Percentiles rank a stretch among this genome's conserved stretches.
Evolutionary conservation across 2,888 invertebrate species (phyloP).

Genomic region (Nemurella pictetii): DNA sequence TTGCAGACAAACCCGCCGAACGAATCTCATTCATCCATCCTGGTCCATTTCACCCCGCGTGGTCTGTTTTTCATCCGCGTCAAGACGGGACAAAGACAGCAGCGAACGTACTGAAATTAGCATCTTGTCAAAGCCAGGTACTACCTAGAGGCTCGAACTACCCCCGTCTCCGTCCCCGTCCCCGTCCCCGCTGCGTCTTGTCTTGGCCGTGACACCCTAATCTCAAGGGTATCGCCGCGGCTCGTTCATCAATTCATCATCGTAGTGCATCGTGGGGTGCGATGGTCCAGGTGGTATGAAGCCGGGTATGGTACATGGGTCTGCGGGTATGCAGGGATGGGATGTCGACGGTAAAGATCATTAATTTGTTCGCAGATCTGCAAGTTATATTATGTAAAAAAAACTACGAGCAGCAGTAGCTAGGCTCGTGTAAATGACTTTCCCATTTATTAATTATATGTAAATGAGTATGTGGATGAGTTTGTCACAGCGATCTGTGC

Average conservation of each 20-base stretch:
- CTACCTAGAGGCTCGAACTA: neutral
- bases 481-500: neutral
- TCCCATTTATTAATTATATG: neutral
- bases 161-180: neutral
- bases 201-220: neutral
- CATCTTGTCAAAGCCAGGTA: neutral
- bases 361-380: neutral
- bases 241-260: neutral
- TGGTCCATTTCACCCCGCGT: neutral
- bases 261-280: too few species aligned
- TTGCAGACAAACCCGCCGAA: neutral
- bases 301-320: too few species aligned
- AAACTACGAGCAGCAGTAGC: neutral
- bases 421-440: neutral
- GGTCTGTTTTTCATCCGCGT: neutral
- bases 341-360: too few species aligned
- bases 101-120: neutral
- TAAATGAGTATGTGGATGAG: neutral
- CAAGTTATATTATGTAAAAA: neutral
- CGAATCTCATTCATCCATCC: neutral
- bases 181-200: neutral
- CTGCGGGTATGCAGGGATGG: too few species aligned
- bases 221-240: neutral
- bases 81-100: neutral
- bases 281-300: too few species aligned